Conservation (phyloP, 2,797 vertebrate species). For the Somateria mollissima region DNA sequence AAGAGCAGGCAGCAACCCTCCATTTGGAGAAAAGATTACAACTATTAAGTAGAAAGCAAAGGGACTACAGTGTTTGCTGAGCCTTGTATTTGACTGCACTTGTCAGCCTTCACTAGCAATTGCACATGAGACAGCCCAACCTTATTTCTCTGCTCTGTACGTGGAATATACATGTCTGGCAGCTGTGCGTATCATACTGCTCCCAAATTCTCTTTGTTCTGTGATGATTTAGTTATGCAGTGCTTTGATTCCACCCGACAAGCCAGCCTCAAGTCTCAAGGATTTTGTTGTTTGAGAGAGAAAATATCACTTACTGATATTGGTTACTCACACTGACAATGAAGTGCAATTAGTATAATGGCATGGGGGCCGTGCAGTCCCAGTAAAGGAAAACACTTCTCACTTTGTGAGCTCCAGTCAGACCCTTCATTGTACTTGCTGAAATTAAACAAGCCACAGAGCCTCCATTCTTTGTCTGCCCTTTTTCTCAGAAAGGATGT, state of each 20-base stretch:
- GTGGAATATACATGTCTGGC: rapidly evolving
- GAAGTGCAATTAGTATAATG: background rate
- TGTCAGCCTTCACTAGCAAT: background rate
- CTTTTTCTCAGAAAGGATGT: background rate
- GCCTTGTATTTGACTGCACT: background rate
- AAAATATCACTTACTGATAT: background rate
- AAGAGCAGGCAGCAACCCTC: background rate
- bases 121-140: rapidly evolving
- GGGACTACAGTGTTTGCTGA: background rate
- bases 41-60: background rate
- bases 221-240: background rate
- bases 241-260: background rate
- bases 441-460: background rate
- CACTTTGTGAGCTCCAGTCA: background rate
- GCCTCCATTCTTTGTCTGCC: background rate
- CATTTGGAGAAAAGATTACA: background rate
- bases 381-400: background rate
- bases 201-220: background rate
- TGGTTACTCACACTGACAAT: background rate
- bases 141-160: rapidly evolving
- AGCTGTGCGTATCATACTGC: rapidly evolving
- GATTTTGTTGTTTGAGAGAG: background rate
- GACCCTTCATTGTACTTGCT: background rate
- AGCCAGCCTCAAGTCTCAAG: background rate
- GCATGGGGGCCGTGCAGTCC: background rate